A percentile compares a stretch with the other conserved stretches of the same genome.
Conservation (phyloP, 2,888 invertebrate genomes). For the Lacanobia wlatinum region DNA sequence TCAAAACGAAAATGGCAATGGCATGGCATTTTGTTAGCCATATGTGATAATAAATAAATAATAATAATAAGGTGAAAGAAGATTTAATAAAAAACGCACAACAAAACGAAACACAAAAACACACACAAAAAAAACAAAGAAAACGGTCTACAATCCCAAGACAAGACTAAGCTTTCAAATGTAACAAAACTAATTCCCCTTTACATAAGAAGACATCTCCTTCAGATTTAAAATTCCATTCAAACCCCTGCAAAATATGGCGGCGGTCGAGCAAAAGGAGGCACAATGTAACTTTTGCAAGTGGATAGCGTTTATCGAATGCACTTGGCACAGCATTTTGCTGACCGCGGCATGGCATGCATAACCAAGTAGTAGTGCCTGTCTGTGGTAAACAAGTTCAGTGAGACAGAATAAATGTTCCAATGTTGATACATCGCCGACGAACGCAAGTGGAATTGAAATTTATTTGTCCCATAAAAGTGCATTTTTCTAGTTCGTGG, state of each 20-base stretch:
- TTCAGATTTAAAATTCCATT: conserved; percentile 47
- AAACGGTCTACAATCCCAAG: neutral
- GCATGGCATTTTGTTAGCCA: too few relatives aligned
- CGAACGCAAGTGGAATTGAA: conserved; percentile 65
- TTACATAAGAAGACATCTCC: conserved; percentile 9
- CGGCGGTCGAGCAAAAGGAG: conserved; percentile 42
- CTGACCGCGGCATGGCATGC: conserved; percentile 80
- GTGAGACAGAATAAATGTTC: conserved; percentile 81
- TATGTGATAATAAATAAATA: too few relatives aligned
- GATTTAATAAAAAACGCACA: neutral
- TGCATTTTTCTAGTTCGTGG: conserved; percentile 58
- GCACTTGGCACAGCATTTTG: conserved; percentile 79
- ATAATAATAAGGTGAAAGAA: neutral
- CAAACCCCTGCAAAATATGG: conserved; percentile 51
- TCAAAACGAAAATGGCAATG: too few relatives aligned
- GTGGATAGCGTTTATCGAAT: conserved; percentile 77
- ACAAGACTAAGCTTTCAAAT: neutral
- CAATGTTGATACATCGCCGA: conserved; percentile 69
- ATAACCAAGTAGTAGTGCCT: conserved; percentile 77
- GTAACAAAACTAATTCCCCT: neutral
- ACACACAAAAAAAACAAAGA: too few relatives aligned
- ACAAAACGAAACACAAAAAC: too few relatives aligned
- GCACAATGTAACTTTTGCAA: conserved; percentile 75
- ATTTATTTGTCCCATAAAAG: conserved; percentile 62
- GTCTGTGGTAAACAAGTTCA: conserved; percentile 76